Evolutionary conservation across 1,140 invertebrate species (phyloP).

Genomic region (Ceratina australensis): DNA sequence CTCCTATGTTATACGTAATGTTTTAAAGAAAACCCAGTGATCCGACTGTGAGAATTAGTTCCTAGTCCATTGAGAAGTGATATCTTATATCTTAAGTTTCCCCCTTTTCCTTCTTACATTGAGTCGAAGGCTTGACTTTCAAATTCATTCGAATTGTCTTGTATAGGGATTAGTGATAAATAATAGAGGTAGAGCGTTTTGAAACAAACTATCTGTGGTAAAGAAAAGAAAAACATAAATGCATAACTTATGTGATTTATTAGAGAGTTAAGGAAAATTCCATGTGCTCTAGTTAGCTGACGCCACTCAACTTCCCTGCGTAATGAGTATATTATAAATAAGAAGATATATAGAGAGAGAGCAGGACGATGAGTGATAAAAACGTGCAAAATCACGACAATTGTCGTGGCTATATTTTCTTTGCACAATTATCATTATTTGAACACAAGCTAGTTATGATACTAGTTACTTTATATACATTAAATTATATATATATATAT

Average conservation of each 20-base stretch:
- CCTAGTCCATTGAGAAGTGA: slow-evolving; percentile 72
- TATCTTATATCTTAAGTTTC: slow-evolving; percentile 55
- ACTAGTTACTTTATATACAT: slow-evolving; percentile 59
- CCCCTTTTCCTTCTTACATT: slow-evolving; percentile 44
- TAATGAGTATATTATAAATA: slow-evolving; percentile 56
- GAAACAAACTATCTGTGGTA: slow-evolving; percentile 60
- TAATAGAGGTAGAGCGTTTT: slow-evolving; percentile 52
- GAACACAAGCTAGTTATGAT: slow-evolving; percentile 50
- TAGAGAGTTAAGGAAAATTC: slow-evolving; percentile 69
- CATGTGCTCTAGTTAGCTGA: slow-evolving; percentile 67
- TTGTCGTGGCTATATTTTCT: slow-evolving; percentile 57
- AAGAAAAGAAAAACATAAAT: slow-evolving; percentile 17
- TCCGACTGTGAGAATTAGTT: slow-evolving; percentile 67
- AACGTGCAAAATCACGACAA: slow-evolving; percentile 44
- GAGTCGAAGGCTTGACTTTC: slow-evolving; percentile 62
- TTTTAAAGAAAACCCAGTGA: slow-evolving; percentile 42
- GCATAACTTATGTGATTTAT: slow-evolving; percentile 67
- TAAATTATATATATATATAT: slow-evolving; percentile 56
- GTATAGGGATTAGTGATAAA: slow-evolving; percentile 44
- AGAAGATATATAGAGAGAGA: slow-evolving; percentile 25
- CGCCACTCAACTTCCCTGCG: slow-evolving; percentile 65
- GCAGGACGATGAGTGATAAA: slow-evolving; percentile 47
- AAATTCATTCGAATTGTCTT: slow-evolving; percentile 57
- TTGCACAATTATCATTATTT: slow-evolving; percentile 61
- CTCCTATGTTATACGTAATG: slow-evolving; percentile 33